Conservation (phyloP, 2,888 invertebrate species). For the Beris chalybata region DNA sequence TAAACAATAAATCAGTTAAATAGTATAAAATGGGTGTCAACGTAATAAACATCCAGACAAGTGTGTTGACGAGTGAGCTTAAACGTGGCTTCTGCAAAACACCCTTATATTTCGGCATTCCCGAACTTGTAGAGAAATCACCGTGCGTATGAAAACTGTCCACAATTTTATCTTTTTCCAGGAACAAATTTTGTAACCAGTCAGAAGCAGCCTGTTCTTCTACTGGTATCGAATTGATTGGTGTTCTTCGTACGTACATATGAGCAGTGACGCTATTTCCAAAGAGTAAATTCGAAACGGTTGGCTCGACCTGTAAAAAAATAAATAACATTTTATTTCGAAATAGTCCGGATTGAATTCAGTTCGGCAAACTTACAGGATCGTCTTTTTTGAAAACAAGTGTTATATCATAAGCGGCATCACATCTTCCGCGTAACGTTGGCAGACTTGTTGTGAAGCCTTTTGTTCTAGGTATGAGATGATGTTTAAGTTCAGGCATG, state of each 20-base stretch:
- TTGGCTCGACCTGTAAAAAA: slow-evolving; percentile 64
- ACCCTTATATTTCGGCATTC: slow-evolving; percentile 45
- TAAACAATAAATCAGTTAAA: slow-evolving; percentile 66
- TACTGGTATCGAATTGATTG: slow-evolving; percentile 76
- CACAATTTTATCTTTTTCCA: slow-evolving; percentile 69
- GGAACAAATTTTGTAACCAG: slow-evolving; percentile 82
- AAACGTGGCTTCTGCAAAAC: slow-evolving; percentile 61
- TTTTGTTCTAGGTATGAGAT: slow-evolving; percentile 91
- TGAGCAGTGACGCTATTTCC: slow-evolving; percentile 75
- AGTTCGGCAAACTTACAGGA: slow-evolving; percentile 54
- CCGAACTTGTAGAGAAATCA: slow-evolving; percentile 77
- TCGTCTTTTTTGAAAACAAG: slow-evolving; percentile 69
- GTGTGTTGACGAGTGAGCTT: slow-evolving; percentile 71
- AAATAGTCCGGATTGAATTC: slow-evolving; percentile 9
- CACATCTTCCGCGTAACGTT: slow-evolving; percentile 76
- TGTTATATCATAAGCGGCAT: slow-evolving; percentile 82
- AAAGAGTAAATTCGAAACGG: slow-evolving; percentile 73
- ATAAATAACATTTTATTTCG: slow-evolving; percentile 34
- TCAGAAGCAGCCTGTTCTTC: slow-evolving; percentile 69
- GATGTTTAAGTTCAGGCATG: slow-evolving; percentile 81
- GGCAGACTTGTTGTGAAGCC: slow-evolving; percentile 88
- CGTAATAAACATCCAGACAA: slow-evolving; percentile 69
- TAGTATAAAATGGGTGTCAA: slow-evolving; percentile 74
- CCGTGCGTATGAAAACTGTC: slow-evolving; percentile 60
- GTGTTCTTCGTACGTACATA: slow-evolving; percentile 78